Base-by-base conservation (phyloP, 2,888 invertebrate species). In the Melangyna quadrimaculata region DNA sequence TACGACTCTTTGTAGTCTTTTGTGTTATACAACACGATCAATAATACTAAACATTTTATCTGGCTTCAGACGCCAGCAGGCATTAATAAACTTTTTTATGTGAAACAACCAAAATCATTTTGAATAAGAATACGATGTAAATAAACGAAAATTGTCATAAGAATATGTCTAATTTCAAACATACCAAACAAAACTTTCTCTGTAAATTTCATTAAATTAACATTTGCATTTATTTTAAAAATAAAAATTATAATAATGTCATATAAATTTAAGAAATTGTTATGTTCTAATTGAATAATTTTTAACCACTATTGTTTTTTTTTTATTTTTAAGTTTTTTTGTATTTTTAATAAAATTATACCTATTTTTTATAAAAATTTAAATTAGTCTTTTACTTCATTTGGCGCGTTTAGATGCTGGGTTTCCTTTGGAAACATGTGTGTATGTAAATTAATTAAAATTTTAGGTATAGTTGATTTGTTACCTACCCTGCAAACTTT, bases 41-140 rank as follows among this genome's bases (percentile, higher is more conserved):
- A 12, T 27, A 32, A 22, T 22, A 40, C 40, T 40, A 32, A 29
- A 63, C 8, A 45, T 32, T 53, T 48, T 59, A n/a, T 43, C 78
- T 78, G 82, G 82, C 82, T 78, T 37, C 53, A 27, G 51, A 73
- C 82, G 82, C 78, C 78, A 72, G 67, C 67, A 78, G 77, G 70
- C 70, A 72, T 65, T 24, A 53, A 48, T 24, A 27, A 19, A 29
- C 29, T 19, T 45, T 65, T 48, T 48, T 65, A 48, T 67, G 37
- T 9, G 51, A 67, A 48, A 67, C 48, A 40, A 55, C 55, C 59
- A 35, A 32, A 27, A 37, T 69, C 69, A 82, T 78, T 78, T 78
- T 78, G 78, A 55, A 61, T n/a, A 78, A 73, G 78, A 73, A 82
- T 63, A 69, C 78, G 82, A 72, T 73, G 35, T 12, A 22, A 6